Evolutionary conservation across 2,797 vertebrate genomes (phyloP).

Genomic region (Fratercula arctica): DNA sequence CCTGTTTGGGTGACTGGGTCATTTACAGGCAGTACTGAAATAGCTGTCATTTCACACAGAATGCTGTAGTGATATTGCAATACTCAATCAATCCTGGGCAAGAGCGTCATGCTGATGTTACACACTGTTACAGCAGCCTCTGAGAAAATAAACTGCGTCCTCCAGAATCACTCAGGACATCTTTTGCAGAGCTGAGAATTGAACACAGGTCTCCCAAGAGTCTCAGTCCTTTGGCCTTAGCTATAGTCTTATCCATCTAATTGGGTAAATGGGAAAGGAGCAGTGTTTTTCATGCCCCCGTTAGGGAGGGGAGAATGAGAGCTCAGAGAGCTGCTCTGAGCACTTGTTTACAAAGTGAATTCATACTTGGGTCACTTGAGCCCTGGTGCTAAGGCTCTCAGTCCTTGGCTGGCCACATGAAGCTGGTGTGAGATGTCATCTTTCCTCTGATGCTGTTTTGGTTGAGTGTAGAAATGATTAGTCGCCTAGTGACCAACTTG

Average conservation of each 20-base stretch:
- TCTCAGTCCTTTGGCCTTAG: background rate
- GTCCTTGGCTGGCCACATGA: background rate
- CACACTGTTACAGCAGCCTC: background rate
- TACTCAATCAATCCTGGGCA: background rate
- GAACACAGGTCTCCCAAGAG: background rate
- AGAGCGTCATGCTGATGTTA: background rate
- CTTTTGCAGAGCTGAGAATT: background rate
- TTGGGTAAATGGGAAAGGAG: background rate
- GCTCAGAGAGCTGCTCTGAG: background rate
- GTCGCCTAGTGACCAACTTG: background rate
- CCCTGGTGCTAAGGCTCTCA: background rate
- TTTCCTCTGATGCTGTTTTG: background rate
- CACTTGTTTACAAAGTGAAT: constrained; percentile 19
- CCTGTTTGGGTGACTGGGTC: background rate
- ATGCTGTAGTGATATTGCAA: background rate
- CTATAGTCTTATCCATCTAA: background rate
- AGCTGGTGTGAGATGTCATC: background rate
- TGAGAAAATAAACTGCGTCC: background rate
- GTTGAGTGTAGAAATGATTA: background rate
- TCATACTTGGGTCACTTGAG: background rate
- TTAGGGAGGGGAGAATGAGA: background rate
- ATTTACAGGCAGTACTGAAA: background rate
- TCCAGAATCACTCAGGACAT: background rate
- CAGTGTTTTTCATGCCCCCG: background rate
- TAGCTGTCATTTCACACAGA: background rate